A percentile compares a stretch with the other conserved stretches of the same genome.
phyloP scores from a whole-genome alignment of 2,888 invertebrate genomes.

The Thelaira solivaga region DNA sequence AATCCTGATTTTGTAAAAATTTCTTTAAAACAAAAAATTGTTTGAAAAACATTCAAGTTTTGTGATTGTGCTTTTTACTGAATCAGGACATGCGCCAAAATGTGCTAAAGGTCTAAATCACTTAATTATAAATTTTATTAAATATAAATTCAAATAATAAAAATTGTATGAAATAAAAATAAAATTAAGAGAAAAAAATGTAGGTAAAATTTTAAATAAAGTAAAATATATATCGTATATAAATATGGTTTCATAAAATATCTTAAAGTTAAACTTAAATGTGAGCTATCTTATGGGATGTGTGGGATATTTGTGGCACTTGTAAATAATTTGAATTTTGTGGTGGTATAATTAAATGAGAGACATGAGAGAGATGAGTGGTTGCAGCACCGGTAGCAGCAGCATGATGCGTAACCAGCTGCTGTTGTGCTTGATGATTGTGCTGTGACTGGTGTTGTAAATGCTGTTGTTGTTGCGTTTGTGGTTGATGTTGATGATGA shows the following conservation, averaged over 20 bases:
- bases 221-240: not conserved
- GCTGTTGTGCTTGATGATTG: constrained; percentile 1
- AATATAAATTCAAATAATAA: constrained; percentile 26
- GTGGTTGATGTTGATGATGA: not conserved
- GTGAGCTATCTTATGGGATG: constrained; percentile 67
- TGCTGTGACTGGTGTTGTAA: constrained; percentile 4
- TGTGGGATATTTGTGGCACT: constrained; percentile 68
- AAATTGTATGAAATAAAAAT: constrained; percentile 1
- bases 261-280: constrained; percentile 62
- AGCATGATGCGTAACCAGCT: not conserved
- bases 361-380: constrained; percentile 66
- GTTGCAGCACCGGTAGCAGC: constrained; percentile 24
- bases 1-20: too few relatives aligned
- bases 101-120: too few relatives aligned
- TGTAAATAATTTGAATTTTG: constrained; percentile 72
- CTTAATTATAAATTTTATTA: too few relatives aligned
- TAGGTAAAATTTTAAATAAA: constrained; percentile 18
- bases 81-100: too few relatives aligned
- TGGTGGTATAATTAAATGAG: constrained; percentile 73
- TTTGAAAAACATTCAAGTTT: too few relatives aligned
- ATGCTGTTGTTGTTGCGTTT: not conserved
- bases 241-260: constrained; percentile 37
- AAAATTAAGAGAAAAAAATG: constrained; percentile 5
- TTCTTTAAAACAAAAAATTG: too few relatives aligned
- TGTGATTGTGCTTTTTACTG: too few relatives aligned